Percentiles rank a stretch among this genome's conserved stretches.
These are phyloP conservation scores for Polypedilum vanderplanki DNA, from an alignment of 1,140 invertebrate species.

Conservation along the genomic window DNA sequence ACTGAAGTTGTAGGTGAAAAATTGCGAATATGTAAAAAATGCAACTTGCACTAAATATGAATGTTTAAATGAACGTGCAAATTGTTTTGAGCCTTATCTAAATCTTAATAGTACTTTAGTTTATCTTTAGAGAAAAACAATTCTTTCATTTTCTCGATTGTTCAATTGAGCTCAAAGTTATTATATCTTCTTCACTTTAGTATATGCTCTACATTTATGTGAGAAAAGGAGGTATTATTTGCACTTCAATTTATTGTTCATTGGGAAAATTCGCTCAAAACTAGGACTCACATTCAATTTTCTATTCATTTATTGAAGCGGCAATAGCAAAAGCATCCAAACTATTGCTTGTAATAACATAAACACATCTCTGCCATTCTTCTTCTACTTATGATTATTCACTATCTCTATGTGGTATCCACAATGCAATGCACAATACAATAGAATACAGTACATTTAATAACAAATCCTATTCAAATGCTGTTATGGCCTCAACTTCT, in stretches of 20 bases:
- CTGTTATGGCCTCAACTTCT: constrained; percentile 4
- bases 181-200: neutral
- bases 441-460: constrained; percentile 19
- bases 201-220: neutral
- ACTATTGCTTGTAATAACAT: constrained; percentile 12
- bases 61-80: constrained; percentile 21
- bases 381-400: neutral
- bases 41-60: neutral
- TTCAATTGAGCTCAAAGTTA: neutral
- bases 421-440: neutral
- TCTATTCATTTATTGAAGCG: neutral
- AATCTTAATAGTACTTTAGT: neutral
- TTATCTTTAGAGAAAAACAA: too few species aligned
- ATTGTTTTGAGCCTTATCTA: constrained; percentile 17
- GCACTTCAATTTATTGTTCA: constrained; percentile 21
- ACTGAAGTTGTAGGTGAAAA: neutral
- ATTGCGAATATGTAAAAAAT: neutral
- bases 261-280: neutral
- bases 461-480: constrained; percentile 19
- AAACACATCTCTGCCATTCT: neutral
- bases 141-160: too few species aligned
- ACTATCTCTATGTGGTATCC: neutral
- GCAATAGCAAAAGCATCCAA: neutral
- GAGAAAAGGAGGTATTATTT: constrained; percentile 16
- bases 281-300: neutral